Base-by-base conservation (phyloP, 2,113 vertebrate genomes). In the Oceanites oceanicus region DNA sequence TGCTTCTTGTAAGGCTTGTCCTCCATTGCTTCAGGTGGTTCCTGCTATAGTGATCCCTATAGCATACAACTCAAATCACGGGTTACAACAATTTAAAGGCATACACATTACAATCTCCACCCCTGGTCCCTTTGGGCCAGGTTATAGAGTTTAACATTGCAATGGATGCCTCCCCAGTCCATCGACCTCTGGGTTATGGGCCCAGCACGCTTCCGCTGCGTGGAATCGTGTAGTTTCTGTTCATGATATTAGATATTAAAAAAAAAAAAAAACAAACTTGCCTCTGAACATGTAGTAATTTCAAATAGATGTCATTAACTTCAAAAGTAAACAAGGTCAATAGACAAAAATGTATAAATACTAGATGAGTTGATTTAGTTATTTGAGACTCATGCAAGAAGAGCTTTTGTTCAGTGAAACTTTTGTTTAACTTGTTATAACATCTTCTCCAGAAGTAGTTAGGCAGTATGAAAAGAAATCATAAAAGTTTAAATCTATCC, bases 111-210 rank as follows among this genome's bases (percentile, higher is more conserved):
- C n/a, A n/a, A n/a, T n/a, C n/a, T n/a, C n/a, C n/a, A n/a, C n/a
- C n/a, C n/a, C n/a, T n/a, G n/a, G n/a, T n/a, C n/a, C n/a, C n/a
- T n/a, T n/a, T n/a, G n/a, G n/a, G n/a, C n/a, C n/a, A n/a, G n/a
- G n/a, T n/a, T n/a, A n/a, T n/a, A n/a, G n/a, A n/a, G n/a, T n/a
- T n/a, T n/a, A n/a, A n/a, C n/a, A n/a, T n/a, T n/a, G n/a, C n/a
- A n/a, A n/a, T n/a, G n/a, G n/a, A n/a, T n/a, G n/a, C n/a, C n/a
- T n/a, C n/a, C n/a, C n/a, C n/a, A n/a, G n/a, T 68, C 86, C 85
- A 81, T 89, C 52, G 15, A 81, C 75, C 71, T 86, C 82, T 92
- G 91, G 72, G 66, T 92, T 92, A 95, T 74, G 82, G 76, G 86
- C 82, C 66, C 82, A 83, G 77, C 77, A 63, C 12, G 32, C 86